Base-by-base conservation (phyloP, 2,113 vertebrate species). In the Alethe diademata region DNA sequence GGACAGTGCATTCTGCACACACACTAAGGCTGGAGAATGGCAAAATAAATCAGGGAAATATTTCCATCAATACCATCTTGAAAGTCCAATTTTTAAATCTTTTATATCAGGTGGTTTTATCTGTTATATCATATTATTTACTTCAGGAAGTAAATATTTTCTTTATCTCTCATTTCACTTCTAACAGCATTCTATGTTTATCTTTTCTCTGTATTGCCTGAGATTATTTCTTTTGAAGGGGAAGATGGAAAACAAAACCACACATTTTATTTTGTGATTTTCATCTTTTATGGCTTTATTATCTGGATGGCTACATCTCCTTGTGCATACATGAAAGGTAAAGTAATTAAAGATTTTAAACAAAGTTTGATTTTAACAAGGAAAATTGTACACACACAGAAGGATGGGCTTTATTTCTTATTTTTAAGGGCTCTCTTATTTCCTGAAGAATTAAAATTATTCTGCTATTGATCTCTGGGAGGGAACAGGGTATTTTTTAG, bases 231-330 rank as follows among this genome's bases (percentile, higher is more conserved):
- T 81, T 91, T 81, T 58, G 66, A 92, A 79, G 23, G 33, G 4
- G 22, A 45, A 78, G 31, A 73, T 45, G 48, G 50, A 86, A 91
- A 95, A 86, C 35, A 64, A 89, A 84, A 69, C 22, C 47, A 88
- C 35, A 65, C 7, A 10, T 79, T 76, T 91, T 82, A 23, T 93
- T 75, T 85, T 81, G 78, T 71, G 48, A 75, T 23, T 83, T 96
- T 92, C 24, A 43, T 78, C 42, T 84, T 95, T 94, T 95, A 60
- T 86, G 69, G 50, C 43, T 54, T 81, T 89, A 76, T 91, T 71
- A 75, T 92, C 42, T 83, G 65, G 15, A 62, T 73, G 90, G 88
- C 51, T 95, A 72, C 91, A 88, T 92, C 91, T 90, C 69, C 36
- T 70, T 31, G n/a, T 75, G 40, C 5, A 25, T 20, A 17, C n/a